Percentiles rank a stretch among this genome's conserved stretches.
Conservation (phyloP, 1,140 invertebrate species). For the Forficula auricularia region DNA sequence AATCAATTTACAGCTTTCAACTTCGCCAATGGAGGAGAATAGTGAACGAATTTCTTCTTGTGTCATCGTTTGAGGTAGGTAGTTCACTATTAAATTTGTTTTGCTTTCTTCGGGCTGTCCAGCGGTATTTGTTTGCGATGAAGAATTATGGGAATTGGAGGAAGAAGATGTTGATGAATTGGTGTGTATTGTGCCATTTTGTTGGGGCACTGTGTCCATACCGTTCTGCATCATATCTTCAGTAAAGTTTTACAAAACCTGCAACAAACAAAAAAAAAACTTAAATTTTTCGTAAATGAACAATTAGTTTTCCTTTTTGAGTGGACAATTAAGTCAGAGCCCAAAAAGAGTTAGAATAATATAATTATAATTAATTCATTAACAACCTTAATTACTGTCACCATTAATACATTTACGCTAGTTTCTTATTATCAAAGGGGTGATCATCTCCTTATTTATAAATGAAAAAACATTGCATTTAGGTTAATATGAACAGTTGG, state of each 20-base stretch:
- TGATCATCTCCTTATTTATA: too few species aligned
- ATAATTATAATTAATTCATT: too few species aligned
- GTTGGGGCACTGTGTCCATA: conserved; percentile 50
- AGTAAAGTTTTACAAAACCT: conserved; percentile 6
- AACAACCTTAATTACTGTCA: too few species aligned
- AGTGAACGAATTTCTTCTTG: conserved; percentile 96
- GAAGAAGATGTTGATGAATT: conserved; percentile 19
- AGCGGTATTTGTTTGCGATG: conserved; percentile 28
- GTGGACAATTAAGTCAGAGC: too few species aligned
- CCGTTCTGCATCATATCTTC: conserved; percentile 64
- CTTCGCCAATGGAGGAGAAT: conserved; percentile 94
- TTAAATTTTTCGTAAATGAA: too few species aligned
- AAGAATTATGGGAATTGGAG: conserved; percentile 22
- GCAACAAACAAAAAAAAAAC: conserved; percentile 1
- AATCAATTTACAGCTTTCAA: conserved; percentile 97
- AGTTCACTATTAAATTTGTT: conserved; percentile 98
- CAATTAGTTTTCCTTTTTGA: too few species aligned
- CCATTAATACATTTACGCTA: too few species aligned
- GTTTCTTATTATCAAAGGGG: too few species aligned
- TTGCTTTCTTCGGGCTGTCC: conserved; percentile 75
- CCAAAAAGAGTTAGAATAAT: too few species aligned
- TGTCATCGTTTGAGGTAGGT: conserved; percentile 98
- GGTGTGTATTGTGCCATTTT: conserved; percentile 37
- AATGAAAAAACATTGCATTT: too few species aligned
- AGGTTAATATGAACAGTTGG: too few species aligned